Evolutionary conservation across 2,797 vertebrate genomes (phyloP), one percentile per base, ranked within the genome.

Genomic region (Hipposideros larvatus): DNA sequence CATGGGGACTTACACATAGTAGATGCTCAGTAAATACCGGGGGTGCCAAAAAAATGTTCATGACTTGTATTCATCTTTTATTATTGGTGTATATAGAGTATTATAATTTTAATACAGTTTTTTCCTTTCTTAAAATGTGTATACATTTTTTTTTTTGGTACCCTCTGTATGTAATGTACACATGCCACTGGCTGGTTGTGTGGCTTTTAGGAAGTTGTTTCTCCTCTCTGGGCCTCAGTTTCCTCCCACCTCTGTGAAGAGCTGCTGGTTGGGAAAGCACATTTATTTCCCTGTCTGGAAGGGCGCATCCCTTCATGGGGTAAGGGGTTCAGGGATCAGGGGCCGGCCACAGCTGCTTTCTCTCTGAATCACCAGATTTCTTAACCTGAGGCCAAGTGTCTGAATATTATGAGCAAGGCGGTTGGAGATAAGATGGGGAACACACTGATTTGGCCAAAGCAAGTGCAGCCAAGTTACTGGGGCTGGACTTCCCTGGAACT

Each of bases 351-450:
- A 88, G 68, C 70, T 87, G 65, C 70, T 80, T 51, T 86, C 24
- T 78, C 63, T 80, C 75, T 96, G 96, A 96, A 16, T 97, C 96
- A 97, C 37, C 2, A 43, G 22, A 51, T 86, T 90, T 95, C 86
- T 70, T 83, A 34, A 68, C 28, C 57, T 46, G 19, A 73, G 57
- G 79, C 51, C 66, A 73, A 78, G 4, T 13, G 28, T 94, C 95
- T 93, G 75, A 96, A 90, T 28, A 80, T 84, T 85, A 75, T 78
- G 92, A 86, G 74, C 59, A 90, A 73, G 77, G 46, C 3, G 0
- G 13, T 14, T 34, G 26, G 63, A 94, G 93, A 98, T 96, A 97
- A 96, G 87, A 73, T 48, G n/a, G n/a, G 26, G 65, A 94, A 82
- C 82, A 79, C 53, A 43, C 15, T 70, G 75, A 65, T 31, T 31